Evolutionary conservation across 2,113 vertebrate genomes (phyloP).

Genomic region (Phodopus roborovskii): DNA sequence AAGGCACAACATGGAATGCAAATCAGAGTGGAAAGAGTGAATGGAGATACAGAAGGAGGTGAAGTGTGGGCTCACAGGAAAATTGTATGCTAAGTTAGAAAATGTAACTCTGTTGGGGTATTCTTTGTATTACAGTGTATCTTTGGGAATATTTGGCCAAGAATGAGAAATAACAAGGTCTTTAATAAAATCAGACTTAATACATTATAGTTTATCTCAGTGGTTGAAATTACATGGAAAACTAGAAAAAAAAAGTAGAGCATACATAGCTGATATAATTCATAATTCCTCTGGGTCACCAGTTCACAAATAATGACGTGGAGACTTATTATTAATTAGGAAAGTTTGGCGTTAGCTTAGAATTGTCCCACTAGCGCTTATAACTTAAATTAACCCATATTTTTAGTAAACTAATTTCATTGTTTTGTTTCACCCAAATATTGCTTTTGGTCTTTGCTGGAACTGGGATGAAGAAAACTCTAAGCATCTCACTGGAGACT

Average conservation of each 20-base stretch:
- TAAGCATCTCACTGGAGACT: not conserved
- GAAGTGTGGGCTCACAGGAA: not conserved
- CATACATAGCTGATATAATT: conserved; percentile 9
- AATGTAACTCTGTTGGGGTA: not conserved
- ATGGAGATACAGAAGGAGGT: not conserved
- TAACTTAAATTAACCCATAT: not conserved
- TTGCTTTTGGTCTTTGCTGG: not conserved
- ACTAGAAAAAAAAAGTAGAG: conserved; percentile 18
- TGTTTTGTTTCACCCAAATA: conserved; percentile 49
- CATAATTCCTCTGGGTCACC: not conserved
- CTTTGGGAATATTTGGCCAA: conserved; percentile 19
- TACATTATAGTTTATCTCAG: conserved; percentile 15
- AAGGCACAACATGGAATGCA: not conserved
- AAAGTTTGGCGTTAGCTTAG: not conserved
- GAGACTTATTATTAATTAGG: not conserved
- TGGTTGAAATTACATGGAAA: conserved; percentile 28
- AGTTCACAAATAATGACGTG: not conserved
- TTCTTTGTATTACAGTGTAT: not conserved
- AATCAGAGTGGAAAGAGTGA: conserved; percentile 11
- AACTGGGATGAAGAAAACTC: not conserved
- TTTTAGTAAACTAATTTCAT: not conserved
- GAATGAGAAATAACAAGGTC: not conserved
- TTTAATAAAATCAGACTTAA: conserved; percentile 38
- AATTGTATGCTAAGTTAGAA: not conserved
- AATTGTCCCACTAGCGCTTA: not conserved